Conservation (phyloP, 2,888 invertebrate species). For the Stomorhina lunata region DNA sequence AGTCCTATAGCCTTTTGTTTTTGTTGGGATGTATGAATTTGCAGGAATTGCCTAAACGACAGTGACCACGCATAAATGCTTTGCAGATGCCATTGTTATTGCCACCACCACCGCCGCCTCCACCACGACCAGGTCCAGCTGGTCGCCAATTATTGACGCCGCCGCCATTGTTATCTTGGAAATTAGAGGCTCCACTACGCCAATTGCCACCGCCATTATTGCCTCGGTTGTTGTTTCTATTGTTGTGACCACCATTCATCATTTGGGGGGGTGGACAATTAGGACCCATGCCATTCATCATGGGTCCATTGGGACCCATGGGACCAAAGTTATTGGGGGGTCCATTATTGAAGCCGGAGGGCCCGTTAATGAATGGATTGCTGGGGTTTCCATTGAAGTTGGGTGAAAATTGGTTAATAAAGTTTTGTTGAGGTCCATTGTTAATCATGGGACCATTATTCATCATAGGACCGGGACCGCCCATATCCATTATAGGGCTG, state of each 20-base stretch:
- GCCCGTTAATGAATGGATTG: slow-evolving; percentile 59
- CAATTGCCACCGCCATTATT: slow-evolving; percentile 74
- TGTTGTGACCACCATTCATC: slow-evolving; percentile 75
- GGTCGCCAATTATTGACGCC: slow-evolving; percentile 82
- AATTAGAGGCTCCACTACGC: slow-evolving; percentile 77
- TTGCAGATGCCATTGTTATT: slow-evolving; percentile 83
- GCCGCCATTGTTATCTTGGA: slow-evolving; percentile 72
- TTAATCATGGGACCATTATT: slow-evolving; percentile 64
- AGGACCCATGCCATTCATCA: slow-evolving; percentile 57
- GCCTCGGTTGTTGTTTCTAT: slow-evolving; percentile 70
- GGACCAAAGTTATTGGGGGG: slow-evolving; percentile 72
- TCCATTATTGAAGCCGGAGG: slow-evolving; percentile 67
- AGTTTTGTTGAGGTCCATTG: slow-evolving; percentile 64
- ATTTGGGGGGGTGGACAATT: slow-evolving; percentile 74
- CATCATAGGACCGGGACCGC: slow-evolving; percentile 49
- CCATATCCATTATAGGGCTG: slow-evolving; percentile 67
- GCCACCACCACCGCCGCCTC: slow-evolving; percentile 76
- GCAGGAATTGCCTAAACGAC: slow-evolving; percentile 90
- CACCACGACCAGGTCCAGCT: slow-evolving; percentile 80
- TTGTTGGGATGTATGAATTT: slow-evolving; percentile 87
- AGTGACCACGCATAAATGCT: slow-evolving; percentile 90
- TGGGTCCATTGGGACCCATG: slow-evolving; percentile 68
- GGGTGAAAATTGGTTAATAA: slow-evolving; percentile 58
- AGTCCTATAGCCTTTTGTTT: slow-evolving; percentile 75
- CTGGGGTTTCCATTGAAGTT: slow-evolving; percentile 37